Evolutionary conservation across 2,888 invertebrate species (phyloP).

Genomic region (Scelioninae gen. 1): DNA sequence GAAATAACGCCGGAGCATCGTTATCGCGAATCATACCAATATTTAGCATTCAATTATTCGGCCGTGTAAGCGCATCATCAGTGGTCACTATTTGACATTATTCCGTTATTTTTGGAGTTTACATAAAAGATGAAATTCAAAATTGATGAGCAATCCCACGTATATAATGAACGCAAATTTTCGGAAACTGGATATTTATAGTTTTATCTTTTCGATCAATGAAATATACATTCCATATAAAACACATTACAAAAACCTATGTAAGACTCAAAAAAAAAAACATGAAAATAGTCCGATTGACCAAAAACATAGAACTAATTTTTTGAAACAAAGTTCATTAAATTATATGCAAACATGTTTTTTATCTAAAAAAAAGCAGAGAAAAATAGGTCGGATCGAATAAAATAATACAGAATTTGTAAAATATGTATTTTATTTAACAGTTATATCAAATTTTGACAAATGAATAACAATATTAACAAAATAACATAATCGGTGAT

Average conservation of each 20-base stretch:
- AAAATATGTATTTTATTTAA: slow-evolving; percentile 67
- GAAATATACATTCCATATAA: slow-evolving; percentile 13
- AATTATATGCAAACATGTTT: neutral
- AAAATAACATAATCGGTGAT: slow-evolving; percentile 61
- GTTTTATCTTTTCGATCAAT: slow-evolving; percentile 11
- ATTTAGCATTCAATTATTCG: slow-evolving; percentile 69
- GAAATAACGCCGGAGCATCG: slow-evolving; percentile 68
- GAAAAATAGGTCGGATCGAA: slow-evolving; percentile 35
- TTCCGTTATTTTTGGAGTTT: slow-evolving; percentile 66
- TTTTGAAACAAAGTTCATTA: neutral
- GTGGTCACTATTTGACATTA: slow-evolving; percentile 62
- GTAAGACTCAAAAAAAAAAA: too few relatives aligned
- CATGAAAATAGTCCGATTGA: too few relatives aligned
- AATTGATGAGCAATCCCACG: slow-evolving; percentile 53
- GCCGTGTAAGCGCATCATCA: slow-evolving; percentile 68
- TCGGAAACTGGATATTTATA: slow-evolving; percentile 28
- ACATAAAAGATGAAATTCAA: slow-evolving; percentile 67
- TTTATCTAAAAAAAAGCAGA: neutral
- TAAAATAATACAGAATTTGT: slow-evolving; percentile 43
- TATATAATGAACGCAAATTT: slow-evolving; percentile 51
- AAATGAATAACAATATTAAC: slow-evolving; percentile 66
- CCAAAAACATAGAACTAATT: neutral
- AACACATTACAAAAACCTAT: neutral
- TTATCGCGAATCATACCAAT: slow-evolving; percentile 74
- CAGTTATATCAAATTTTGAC: slow-evolving; percentile 64